Conservation (phyloP, 2,888 invertebrate species). For the Apamea anceps region DNA sequence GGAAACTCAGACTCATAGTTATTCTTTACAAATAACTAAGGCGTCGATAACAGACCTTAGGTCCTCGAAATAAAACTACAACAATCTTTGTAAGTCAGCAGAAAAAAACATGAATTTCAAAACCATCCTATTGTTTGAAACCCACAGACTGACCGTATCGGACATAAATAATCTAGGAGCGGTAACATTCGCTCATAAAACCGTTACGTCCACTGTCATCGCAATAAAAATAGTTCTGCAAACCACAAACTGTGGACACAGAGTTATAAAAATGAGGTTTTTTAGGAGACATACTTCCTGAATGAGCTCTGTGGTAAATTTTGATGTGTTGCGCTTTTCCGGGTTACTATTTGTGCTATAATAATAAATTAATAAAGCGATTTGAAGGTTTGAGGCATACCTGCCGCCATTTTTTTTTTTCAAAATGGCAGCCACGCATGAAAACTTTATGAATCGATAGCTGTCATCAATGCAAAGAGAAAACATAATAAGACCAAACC, state of each 20-base stretch:
- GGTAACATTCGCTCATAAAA: slow-evolving; percentile 37
- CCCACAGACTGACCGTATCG: background rate
- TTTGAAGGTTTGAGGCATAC: too few species aligned
- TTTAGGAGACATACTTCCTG: slow-evolving; percentile 33
- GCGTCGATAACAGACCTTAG: too few species aligned
- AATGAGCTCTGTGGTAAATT: slow-evolving; percentile 4
- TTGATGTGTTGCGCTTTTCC: background rate
- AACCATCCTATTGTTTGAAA: background rate
- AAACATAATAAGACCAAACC: too few species aligned
- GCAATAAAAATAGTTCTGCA: slow-evolving; percentile 50
- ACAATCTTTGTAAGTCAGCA: background rate
- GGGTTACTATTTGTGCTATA: background rate
- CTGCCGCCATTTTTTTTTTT: too few species aligned
- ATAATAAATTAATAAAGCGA: background rate
- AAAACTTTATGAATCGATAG: too few species aligned
- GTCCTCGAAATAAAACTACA: background rate
- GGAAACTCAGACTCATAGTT: too few species aligned
- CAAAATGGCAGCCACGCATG: too few species aligned
- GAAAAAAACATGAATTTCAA: background rate
- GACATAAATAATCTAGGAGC: slow-evolving; percentile 30
- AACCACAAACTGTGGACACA: slow-evolving; percentile 22
- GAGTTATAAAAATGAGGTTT: slow-evolving; percentile 38
- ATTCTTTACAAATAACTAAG: too few species aligned
- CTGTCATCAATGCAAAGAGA: too few species aligned
- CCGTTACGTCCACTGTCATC: slow-evolving; percentile 5